Evolutionary conservation across 2,888 invertebrate species (phyloP).

Genomic region (Ochropacha duplaris): DNA sequence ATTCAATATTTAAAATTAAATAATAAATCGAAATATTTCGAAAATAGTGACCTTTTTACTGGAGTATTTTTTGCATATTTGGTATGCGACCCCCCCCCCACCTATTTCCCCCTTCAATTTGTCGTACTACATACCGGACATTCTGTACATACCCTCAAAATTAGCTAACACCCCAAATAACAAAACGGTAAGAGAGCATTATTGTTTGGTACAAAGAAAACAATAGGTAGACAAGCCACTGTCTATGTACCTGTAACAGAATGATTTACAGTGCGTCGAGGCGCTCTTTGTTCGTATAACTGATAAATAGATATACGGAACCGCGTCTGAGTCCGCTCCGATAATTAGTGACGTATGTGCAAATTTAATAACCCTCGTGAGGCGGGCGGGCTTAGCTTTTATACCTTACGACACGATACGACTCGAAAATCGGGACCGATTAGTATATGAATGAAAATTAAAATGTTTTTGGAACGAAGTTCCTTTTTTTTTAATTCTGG

Average conservation of each 20-base stretch:
- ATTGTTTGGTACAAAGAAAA: neutral
- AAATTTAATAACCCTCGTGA: constrained; percentile 75
- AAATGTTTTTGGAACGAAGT: no score
- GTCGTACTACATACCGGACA: no score
- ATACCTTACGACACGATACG: constrained; percentile 29
- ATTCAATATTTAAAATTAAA: no score
- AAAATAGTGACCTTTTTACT: no score
- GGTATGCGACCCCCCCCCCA: no score
- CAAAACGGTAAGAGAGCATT: neutral
- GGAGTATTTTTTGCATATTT: no score
- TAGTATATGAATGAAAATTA: neutral
- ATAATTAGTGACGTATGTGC: constrained; percentile 78
- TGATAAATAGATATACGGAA: constrained; percentile 50
- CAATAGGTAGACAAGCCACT: constrained; percentile 22
- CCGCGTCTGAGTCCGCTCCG: constrained; percentile 33
- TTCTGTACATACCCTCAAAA: no score
- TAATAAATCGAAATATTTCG: no score
- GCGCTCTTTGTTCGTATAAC: constrained; percentile 14
- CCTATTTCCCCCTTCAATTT: no score
- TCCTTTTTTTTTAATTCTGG: no score
- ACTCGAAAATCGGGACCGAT: constrained; percentile 1
- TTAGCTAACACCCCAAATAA: neutral
- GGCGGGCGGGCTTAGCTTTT: constrained; percentile 43
- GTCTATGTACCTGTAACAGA: constrained; percentile 29
- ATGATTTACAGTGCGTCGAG: constrained; percentile 30